Base-by-base conservation (phyloP, 2,888 invertebrate genomes). In the Limnephilus auricula region DNA sequence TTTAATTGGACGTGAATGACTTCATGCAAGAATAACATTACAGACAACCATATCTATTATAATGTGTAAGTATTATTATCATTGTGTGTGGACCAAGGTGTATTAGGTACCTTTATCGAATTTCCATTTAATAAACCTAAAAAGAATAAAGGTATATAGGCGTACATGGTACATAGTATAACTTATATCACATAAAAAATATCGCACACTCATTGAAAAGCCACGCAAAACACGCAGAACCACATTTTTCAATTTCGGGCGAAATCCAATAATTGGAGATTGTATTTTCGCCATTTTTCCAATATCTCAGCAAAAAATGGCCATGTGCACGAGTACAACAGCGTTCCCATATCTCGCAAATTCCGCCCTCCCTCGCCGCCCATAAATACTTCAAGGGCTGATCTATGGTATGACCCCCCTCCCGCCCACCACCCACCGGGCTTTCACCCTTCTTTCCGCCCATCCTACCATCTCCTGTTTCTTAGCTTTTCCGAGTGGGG, bases 301-400 rank as follows among this genome's bases (percentile, higher is more conserved):
- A 65, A 65, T 65, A 25, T 65, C 65, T 65, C 65, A 65, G 65
- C 65, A 65, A 65, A 65, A 65, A 65, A 65, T 65, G 65, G 65
- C 65, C 65, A 65, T n/a, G 65, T 65, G 50, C 50, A 50, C 50
- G 50, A 25, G n/a, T 65, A 65, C 65, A 65, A 65, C 65, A 65
- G 65, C 25, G 65, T 65, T 65, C 65, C 65, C 65, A 84, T 84
- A 84, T 84, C 84, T 84, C 84, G 37, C 34, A 32, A 37, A 84
- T 84, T 32, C 84, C 34, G 34, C 34, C 31, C 86, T 40, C 90
- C 90, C 86, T 45, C 37, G 40, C 34, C 45, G n/a, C 32, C 86
- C 90, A 90, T 90, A 90, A 90, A 90, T 90, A 90, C 83, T 86
- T 90, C 90, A 90, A 50, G 34, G 37, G 40, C 85, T 90, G 90